phyloP scores from a whole-genome alignment of 2,888 invertebrate species.

The Micoletzkya japonica region DNA sequence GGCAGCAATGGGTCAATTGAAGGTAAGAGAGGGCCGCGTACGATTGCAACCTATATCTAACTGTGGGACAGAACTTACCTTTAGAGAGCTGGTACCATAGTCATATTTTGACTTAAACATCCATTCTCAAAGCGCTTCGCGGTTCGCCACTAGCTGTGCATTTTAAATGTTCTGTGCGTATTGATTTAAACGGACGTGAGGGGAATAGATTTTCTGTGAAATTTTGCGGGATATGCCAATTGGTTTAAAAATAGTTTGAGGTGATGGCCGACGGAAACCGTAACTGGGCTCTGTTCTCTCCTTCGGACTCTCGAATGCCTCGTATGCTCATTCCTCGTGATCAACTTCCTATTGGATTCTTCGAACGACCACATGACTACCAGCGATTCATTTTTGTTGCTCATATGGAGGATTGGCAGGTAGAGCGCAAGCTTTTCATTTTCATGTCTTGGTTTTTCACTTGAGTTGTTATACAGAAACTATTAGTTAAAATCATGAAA shows the following conservation, averaged over 20 bases:
- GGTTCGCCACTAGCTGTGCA: no score
- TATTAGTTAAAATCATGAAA: no score
- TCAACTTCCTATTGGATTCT: slow-evolving; percentile 69
- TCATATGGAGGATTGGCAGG: slow-evolving; percentile 69
- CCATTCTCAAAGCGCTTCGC: no score
- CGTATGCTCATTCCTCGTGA: slow-evolving; percentile 75
- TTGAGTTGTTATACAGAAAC: no score
- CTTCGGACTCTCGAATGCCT: slow-evolving; percentile 77
- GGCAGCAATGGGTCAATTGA: slow-evolving; percentile 76
- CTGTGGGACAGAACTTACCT: not conserved
- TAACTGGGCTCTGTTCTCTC: slow-evolving; percentile 75
- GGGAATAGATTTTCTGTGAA: no score
- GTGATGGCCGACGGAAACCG: slow-evolving; percentile 69
- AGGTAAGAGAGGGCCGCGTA: slow-evolving; percentile 66
- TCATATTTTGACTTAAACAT: no score
- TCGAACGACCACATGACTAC: slow-evolving; percentile 66
- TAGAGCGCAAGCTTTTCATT: not conserved
- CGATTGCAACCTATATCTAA: not conserved
- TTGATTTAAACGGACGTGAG: no score
- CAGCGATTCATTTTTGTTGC: slow-evolving; percentile 74
- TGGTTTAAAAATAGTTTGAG: no score
- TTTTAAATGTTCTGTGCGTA: no score
- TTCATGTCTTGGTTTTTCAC: not conserved
- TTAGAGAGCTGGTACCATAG: no score
- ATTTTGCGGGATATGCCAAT: no score